A percentile compares a stretch with the other conserved stretches of the same genome.
These are phyloP conservation scores for Theretra japonica DNA, from an alignment of 2,888 invertebrate species.

Conservation along the genomic window DNA sequence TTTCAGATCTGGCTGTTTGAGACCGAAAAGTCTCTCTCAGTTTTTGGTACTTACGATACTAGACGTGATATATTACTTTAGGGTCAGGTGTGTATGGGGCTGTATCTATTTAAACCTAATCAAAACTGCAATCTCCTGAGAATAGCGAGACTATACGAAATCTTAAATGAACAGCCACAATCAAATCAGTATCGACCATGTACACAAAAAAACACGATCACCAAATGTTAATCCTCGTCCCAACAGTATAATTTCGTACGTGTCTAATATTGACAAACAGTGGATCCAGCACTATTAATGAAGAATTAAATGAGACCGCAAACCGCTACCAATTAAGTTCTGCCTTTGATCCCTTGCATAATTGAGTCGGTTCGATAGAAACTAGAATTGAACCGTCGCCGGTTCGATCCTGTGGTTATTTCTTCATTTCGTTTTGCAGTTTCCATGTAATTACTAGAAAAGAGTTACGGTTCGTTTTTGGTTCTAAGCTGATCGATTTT, in stretches of 20 bases:
- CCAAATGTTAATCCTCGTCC: slow-evolving; percentile 28
- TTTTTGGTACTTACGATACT: no score
- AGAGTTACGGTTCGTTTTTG: background rate
- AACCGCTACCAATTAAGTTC: slow-evolving; percentile 51
- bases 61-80: no score
- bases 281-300: slow-evolving; percentile 42
- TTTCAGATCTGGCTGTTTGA: no score
- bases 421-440: slow-evolving; percentile 28
- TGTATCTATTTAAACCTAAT: no score
- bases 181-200: background rate
- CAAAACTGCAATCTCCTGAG: no score
- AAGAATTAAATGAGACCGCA: slow-evolving; percentile 52
- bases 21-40: no score
- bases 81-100: no score
- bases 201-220: slow-evolving; percentile 32
- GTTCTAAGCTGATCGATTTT: background rate
- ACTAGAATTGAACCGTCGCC: slow-evolving; percentile 29
- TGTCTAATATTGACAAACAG: slow-evolving; percentile 40
- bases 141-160: background rate
- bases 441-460: slow-evolving; percentile 13
- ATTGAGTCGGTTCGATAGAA: slow-evolving; percentile 46
- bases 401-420: slow-evolving; percentile 27
- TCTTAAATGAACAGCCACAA: background rate
- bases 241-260: slow-evolving; percentile 28
- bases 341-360: slow-evolving; percentile 53